Evolutionary conservation across 1,140 invertebrate species (phyloP), one percentile per base, ranked within the genome.

Genomic region (Leptoteleia sp.): DNA sequence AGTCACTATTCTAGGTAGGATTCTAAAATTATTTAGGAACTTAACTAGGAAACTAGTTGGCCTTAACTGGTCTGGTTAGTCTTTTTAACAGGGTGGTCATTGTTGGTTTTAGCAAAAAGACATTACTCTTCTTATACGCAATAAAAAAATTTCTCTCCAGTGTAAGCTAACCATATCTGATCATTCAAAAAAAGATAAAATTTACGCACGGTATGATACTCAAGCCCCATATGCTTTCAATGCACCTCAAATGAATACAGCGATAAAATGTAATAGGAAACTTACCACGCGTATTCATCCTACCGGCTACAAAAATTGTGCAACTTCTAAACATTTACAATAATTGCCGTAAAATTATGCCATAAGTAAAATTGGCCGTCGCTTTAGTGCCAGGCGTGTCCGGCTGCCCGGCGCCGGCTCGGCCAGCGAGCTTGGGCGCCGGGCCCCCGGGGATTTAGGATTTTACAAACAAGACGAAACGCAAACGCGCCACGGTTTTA

Each of bases 261-360:
- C 38, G 11, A 47, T 43, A 70, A 75, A 57, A 73, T 50, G 31
- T 48, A 48, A 43, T 55, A 61, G 22, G 52, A 72, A 73, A 79
- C 45, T 65, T 31, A 42, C 38, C 59, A 31, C 27, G 33, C 45
- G 35, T 77, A n/a, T 31, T 45, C 33, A 13, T 50, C 16, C 61
- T 45, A 72, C 37, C 25, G 81, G 48, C 83, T 83, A 84, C 75
- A 84, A 85, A 85, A 84, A 82, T 85, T 82, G 80, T 76, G 76
- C 75, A 80, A 80, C 79, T 77, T 76, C 73, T 84, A 84, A 82
- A 84, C 81, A 64, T 67, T 62, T 43, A 73, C 33, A 62, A 73
- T 54, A 61, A n/a, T 75, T 40, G 27, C 7, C 48, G 27, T 78
- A 71, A 54, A 59, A 38, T 31, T 71, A 70, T 11, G 42, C 64